Evolutionary conservation across 2,888 invertebrate genomes (phyloP), one percentile per base, ranked within the genome.

Genomic region (Pterostichus madidus): DNA sequence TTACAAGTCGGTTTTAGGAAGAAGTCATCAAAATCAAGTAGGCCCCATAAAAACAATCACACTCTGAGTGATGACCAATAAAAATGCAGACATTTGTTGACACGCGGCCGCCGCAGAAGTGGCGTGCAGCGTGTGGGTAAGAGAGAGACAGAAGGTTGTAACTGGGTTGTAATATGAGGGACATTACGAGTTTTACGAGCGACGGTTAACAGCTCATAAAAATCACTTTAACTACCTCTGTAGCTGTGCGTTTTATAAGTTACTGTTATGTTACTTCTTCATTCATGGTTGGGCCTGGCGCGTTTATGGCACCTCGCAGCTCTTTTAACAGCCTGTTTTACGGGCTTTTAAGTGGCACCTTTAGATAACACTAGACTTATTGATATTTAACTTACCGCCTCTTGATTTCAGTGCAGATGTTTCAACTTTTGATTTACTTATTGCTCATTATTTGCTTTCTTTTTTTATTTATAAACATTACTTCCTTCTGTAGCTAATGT

Each of bases 161-260:
- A 73, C 80, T 44, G 56, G 75, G 75, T 81, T 75, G 81, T 81
- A 81, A 75, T 81, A 81, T 81, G 86, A 88, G 89, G 89, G 89
- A 89, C 89, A 90, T 90, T 89, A 90, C 89, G 89, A 89, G 89
- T 83, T 90, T 90, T 89, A 90, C 89, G 89, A 89, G 87, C 88
- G 87, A 80, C 89, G 88, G 90, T 90, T 90, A 83, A 90, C 90
- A 90, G 89, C 88, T 90, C 90, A 88, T 90, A 90, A 90, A 90
- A 90, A 90, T 90, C 90, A 90, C 89, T 90, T 89, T 89, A 90
- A 90, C 89, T 89, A 89, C 89, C 85, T 84, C 85, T 86, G 87
- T 88, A 87, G 88, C 88, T 89, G 89, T 89, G 89, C 89, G 89
- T 89, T 85, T 88, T 73, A 81, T 81, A 87, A 89, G 88, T 88